Evolutionary conservation across 2,797 vertebrate genomes (phyloP).

Genomic region (Fundulus diaphanus): DNA sequence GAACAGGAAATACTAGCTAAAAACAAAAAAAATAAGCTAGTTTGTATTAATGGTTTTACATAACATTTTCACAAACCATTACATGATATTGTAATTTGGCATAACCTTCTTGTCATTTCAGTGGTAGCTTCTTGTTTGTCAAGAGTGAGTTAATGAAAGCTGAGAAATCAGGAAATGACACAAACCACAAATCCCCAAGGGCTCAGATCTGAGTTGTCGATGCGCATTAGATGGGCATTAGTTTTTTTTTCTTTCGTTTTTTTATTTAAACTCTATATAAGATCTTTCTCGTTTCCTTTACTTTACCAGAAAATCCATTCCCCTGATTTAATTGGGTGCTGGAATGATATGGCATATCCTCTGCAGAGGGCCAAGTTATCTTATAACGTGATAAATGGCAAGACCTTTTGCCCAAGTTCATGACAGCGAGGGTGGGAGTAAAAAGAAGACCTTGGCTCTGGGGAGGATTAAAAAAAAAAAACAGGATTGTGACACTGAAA

Average conservation of each 20-base stretch:
- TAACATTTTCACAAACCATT: background rate
- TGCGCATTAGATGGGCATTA: background rate
- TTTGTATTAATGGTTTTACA: background rate
- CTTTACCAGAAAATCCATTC: slow-evolving; percentile 30
- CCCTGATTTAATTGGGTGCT: slow-evolving; percentile 40
- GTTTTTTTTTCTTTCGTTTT: background rate
- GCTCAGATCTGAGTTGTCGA: slow-evolving; percentile 11
- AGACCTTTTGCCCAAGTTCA: slow-evolving; percentile 56
- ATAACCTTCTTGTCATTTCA: background rate
- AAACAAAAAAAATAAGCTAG: background rate
- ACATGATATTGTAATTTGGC: background rate
- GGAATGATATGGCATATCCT: slow-evolving; percentile 39
- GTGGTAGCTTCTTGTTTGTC: background rate
- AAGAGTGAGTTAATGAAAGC: slow-evolving; percentile 10
- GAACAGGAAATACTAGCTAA: background rate
- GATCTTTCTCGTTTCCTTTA: slow-evolving; percentile 23
- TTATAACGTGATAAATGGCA: slow-evolving; percentile 45
- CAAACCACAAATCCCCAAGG: slow-evolving; percentile 19
- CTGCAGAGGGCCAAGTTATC: slow-evolving; percentile 45
- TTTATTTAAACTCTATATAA: slow-evolving; percentile 1
- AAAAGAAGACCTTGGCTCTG: slow-evolving; percentile 46
- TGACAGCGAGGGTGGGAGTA: slow-evolving; percentile 36
- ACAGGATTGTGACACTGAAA: slow-evolving; percentile 47
- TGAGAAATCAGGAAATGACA: slow-evolving; percentile 8
- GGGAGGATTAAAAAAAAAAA: slow-evolving; percentile 53